Evolutionary conservation across 2,888 invertebrate genomes (phyloP).

Genomic region (Luffia ferchaultella): DNA sequence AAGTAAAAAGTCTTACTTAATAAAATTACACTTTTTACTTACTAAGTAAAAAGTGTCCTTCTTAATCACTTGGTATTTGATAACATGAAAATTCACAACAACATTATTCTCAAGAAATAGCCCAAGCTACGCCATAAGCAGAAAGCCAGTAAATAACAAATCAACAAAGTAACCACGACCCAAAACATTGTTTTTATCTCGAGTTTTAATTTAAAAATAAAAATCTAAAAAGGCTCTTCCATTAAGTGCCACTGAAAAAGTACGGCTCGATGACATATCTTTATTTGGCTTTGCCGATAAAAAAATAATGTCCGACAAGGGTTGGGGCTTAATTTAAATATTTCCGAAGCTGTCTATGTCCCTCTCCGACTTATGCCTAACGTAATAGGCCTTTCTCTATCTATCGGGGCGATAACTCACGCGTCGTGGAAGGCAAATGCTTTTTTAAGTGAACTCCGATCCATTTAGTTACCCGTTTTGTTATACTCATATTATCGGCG

Average conservation of each 20-base stretch:
- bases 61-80: no score
- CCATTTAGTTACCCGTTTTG: background rate
- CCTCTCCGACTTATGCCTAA: slow-evolving; percentile 16
- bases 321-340: slow-evolving; percentile 61
- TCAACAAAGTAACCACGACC: no score
- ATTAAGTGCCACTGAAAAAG: background rate
- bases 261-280: slow-evolving; percentile 27
- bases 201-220: background rate
- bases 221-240: background rate
- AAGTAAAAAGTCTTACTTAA: no score
- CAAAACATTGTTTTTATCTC: no score
- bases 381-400: slow-evolving; percentile 24
- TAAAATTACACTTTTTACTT: no score
- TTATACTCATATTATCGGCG: background rate
- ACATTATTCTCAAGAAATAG: no score
- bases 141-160: no score
- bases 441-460: slow-evolving; percentile 50
- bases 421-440: slow-evolving; percentile 40
- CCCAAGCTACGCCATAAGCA: no score
- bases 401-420: slow-evolving; percentile 39
- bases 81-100: no score
- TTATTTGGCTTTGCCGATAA: slow-evolving; percentile 53
- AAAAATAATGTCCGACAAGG: slow-evolving; percentile 60
- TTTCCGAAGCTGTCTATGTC: slow-evolving; percentile 31
- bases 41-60: no score